Evolutionary conservation across 1,140 invertebrate species (phyloP).

Genomic region (Diachasma alloeum): DNA sequence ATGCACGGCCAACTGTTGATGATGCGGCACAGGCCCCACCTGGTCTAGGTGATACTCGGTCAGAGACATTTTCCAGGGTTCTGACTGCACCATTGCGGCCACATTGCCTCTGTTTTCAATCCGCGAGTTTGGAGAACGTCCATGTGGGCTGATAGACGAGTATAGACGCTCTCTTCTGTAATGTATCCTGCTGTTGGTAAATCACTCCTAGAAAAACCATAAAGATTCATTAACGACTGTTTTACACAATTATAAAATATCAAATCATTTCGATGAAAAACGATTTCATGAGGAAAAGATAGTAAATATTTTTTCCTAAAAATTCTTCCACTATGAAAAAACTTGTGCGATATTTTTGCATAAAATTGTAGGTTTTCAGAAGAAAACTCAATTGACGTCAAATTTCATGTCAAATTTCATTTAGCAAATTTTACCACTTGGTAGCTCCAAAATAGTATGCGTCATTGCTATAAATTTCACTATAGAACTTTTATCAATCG

Average conservation of each 20-base stretch:
- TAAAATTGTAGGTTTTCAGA: too few relatives aligned
- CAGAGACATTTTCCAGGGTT: constrained; percentile 77
- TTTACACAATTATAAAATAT: too few relatives aligned
- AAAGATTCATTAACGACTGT: background rate
- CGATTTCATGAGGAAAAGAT: background rate
- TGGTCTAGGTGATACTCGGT: constrained; percentile 46
- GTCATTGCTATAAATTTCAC: too few relatives aligned
- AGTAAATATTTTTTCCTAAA: too few relatives aligned
- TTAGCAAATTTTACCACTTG: too few relatives aligned
- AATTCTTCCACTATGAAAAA: too few relatives aligned
- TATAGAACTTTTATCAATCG: too few relatives aligned
- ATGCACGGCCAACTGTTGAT: background rate
- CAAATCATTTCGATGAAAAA: background rate
- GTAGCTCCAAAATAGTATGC: too few relatives aligned
- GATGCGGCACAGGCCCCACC: background rate
- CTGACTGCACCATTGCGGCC: constrained; percentile 79
- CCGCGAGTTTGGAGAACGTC: constrained; percentile 71
- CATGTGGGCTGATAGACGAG: constrained; percentile 72
- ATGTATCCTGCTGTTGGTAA: constrained; percentile 51
- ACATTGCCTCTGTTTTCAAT: constrained; percentile 73
- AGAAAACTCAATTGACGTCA: too few relatives aligned
- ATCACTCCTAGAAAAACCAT: constrained; percentile 52
- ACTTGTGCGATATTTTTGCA: too few relatives aligned
- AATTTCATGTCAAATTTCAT: too few relatives aligned
- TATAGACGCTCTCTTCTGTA: constrained; percentile 70